These are phyloP conservation scores for Conger conger DNA, from an alignment of 2,113 vertebrate species.

Conservation along the genomic window DNA sequence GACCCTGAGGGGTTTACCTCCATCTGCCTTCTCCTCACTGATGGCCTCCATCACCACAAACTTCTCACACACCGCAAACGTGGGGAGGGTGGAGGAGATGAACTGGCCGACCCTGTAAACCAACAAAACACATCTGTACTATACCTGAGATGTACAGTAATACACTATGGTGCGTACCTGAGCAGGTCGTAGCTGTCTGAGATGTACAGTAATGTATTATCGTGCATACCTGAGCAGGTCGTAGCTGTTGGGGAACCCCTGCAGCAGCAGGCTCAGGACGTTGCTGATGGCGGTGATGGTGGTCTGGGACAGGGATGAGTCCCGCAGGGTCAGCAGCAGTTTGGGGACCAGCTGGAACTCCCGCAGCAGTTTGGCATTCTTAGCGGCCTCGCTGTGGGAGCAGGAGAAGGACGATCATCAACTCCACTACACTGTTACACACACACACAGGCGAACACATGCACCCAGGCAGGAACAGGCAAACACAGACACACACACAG, in stretches of 20 bases:
- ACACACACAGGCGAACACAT: neutral
- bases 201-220: neutral
- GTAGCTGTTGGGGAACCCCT: constrained; percentile 88
- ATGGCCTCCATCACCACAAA: constrained; percentile 96
- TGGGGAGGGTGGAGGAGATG: constrained; percentile 93
- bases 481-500: neutral
- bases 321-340: constrained; percentile 87
- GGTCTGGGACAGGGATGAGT: constrained; percentile 87
- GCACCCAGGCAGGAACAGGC: neutral
- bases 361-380: constrained; percentile 89
- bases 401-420: neutral
- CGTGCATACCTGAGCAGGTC: constrained; percentile 78
- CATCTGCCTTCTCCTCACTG: constrained; percentile 89
- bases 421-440: constrained; percentile 26
- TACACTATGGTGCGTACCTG: too few species aligned
- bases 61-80: constrained; percentile 96
- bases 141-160: neutral
- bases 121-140: neutral
- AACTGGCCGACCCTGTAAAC: constrained; percentile 88
- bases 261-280: constrained; percentile 90
- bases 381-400: constrained; percentile 84
- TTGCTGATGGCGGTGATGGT: constrained; percentile 90
- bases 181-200: neutral
- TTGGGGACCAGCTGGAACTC: constrained; percentile 94
- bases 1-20: constrained; percentile 18